Evolutionary conservation across 23 tunicate genomes (phyloP).

Genomic region (Trididemnum miniatum): DNA sequence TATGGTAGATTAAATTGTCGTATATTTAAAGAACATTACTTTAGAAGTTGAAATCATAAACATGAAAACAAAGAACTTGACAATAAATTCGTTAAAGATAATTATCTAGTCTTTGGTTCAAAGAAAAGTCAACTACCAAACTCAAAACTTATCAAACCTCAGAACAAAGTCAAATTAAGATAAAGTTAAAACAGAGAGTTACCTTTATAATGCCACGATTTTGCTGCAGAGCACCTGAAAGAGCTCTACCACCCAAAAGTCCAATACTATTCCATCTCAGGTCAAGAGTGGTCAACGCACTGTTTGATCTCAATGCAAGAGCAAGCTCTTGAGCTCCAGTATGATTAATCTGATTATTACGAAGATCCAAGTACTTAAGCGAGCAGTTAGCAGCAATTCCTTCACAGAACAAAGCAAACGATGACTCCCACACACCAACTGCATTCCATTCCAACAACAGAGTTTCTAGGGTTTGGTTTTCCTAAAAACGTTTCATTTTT

Average conservation of each 20-base stretch:
- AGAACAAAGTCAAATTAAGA: no score
- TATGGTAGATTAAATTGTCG: no score
- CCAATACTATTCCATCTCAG: constrained; percentile 89
- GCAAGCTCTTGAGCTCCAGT: constrained; percentile 71
- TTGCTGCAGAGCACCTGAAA: constrained; percentile 57
- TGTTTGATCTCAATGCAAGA: constrained; percentile 49
- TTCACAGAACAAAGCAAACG: constrained; percentile 73
- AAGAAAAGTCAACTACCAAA: no score
- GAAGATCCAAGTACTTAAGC: constrained; percentile 52
- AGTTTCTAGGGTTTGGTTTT: constrained; percentile 64
- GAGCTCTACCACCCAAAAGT: constrained; percentile 68
- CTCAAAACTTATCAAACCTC: no score
- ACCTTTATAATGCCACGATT: constrained; percentile 45
- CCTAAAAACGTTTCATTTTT: no score
- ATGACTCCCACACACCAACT: constrained; percentile 75
- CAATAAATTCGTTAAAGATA: no score
- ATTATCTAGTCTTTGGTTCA: no score
- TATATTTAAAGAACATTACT: no score
- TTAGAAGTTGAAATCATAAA: no score
- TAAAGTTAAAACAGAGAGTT: no score
- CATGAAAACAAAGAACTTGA: no score
- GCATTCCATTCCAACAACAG: constrained; percentile 80
- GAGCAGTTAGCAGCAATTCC: constrained; percentile 69
- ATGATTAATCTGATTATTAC: constrained; percentile 86
- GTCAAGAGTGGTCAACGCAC: constrained; percentile 46